Base-by-base conservation (phyloP, 2,113 vertebrate species). In the Cochlearius cochlearius region DNA sequence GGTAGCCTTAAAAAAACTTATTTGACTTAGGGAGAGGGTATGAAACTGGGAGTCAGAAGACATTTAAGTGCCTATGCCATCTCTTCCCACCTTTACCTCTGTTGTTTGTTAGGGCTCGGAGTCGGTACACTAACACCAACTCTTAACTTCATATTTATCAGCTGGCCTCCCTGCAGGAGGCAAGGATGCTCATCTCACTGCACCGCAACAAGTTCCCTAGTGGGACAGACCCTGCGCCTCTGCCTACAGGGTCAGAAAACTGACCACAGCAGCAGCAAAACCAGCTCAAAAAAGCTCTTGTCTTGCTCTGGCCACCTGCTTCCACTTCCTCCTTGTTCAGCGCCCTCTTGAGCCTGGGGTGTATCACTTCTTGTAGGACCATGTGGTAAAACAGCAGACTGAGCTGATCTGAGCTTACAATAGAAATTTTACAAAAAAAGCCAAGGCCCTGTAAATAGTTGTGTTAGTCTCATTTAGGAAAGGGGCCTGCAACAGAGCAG, bases 61-160 rank as follows among this genome's bases (percentile, higher is more conserved):
- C 2, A 27, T 53, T 56, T 22, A 56, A 47, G 15, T 32, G 23
- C 7, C 32, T 67, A 16, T 0, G 1, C 6, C 29, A 36, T 11
- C 13, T 76, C 32, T 86, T 86, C 36, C 18, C 27, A 34, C 15
- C 17, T 64, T 62, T 32, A 9, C 16, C 12, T 47, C 25, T 71
- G 43, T 29, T 67, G 39, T 36, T 86, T 71, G 10, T 55, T 59
- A 66, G 19, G 9, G 15, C 26, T 86, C 1, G 1, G 11, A 55
- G 16, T 36, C 2, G 2, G 8, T 58, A 36, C 1, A 2, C 32
- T 50, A 45, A 49, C 13, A 45, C 10, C 5, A 6, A 14, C 0
- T 0, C 17, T 47, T 58, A 63, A 41, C 19, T 78, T 39, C 55
- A n/a, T 1, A 0, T 17, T 56, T 29, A 7, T 27, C 41, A 41